Conservation (phyloP, 2,113 vertebrate genomes). For the Serinus canaria region DNA sequence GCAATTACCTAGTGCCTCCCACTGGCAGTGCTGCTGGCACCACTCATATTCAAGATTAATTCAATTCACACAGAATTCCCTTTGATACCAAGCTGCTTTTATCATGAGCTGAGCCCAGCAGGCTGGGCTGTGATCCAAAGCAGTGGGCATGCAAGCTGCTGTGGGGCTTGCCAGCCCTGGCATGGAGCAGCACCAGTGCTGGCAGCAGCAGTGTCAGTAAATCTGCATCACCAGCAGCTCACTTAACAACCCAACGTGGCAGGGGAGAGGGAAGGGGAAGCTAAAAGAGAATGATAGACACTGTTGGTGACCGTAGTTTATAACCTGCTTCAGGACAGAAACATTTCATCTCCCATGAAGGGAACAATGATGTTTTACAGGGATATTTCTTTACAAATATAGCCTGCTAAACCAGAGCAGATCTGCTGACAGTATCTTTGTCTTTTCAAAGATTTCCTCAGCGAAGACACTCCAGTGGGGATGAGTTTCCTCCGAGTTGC, state of each 20-base stretch:
- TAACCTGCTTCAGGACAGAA: neutral
- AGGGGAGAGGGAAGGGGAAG: neutral
- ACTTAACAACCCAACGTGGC: fast-evolving
- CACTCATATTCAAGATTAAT: neutral
- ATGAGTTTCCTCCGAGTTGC: slow-evolving; percentile 84
- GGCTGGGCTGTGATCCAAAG: neutral
- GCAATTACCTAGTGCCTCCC: neutral
- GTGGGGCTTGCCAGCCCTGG: fast-evolving
- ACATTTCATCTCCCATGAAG: neutral
- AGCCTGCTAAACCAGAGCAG: neutral
- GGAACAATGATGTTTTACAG: neutral
- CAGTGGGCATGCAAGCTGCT: fast-evolving
- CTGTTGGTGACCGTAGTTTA: neutral
- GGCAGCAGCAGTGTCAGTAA: neutral
- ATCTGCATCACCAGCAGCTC: neutral
- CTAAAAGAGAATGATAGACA: neutral
- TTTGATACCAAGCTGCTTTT: neutral
- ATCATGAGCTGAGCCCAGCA: neutral
- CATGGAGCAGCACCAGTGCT: fast-evolving
- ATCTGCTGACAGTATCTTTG: neutral
- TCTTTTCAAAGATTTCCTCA: slow-evolving; percentile 81
- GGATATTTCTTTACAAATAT: neutral
- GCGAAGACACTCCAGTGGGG: slow-evolving; percentile 83
- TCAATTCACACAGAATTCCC: neutral
- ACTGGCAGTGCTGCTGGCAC: fast-evolving